Evolutionary conservation across 2,113 vertebrate species (phyloP).

Genomic region (Pelusios castaneus): DNA sequence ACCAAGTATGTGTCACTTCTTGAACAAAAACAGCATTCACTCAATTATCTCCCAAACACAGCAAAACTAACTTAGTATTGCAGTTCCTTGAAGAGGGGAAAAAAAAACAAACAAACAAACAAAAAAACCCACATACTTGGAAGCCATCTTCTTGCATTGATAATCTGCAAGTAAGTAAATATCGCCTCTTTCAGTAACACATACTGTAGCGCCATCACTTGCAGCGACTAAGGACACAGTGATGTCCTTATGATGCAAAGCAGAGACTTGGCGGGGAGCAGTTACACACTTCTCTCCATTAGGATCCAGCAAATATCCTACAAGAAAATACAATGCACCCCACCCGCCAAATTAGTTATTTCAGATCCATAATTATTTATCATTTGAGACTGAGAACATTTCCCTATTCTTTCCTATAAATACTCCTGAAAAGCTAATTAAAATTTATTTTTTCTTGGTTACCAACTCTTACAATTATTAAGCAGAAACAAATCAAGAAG

Average conservation of each 20-base stretch:
- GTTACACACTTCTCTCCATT: slow-evolving; percentile 93
- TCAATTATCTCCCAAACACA: not conserved
- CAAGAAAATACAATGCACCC: slow-evolving; percentile 45
- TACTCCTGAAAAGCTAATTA: not conserved
- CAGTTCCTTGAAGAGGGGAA: not conserved
- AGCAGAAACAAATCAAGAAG: not conserved
- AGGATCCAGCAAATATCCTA: slow-evolving; percentile 93
- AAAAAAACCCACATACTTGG: slow-evolving; percentile 92
- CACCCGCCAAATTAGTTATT: not conserved
- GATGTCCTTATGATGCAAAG: slow-evolving; percentile 91
- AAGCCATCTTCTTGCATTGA: slow-evolving; percentile 97
- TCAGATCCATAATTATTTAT: not conserved
- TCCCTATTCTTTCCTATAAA: not conserved
- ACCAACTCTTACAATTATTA: not conserved
- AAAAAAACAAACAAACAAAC: too few species aligned
- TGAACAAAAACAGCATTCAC: not conserved
- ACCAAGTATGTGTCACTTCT: not conserved
- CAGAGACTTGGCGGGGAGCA: slow-evolving; percentile 91
- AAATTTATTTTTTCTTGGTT: not conserved
- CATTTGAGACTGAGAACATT: not conserved
- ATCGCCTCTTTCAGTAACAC: slow-evolving; percentile 92
- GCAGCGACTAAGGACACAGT: slow-evolving; percentile 88
- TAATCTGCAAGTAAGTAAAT: slow-evolving; percentile 93
- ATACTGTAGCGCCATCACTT: slow-evolving; percentile 93
- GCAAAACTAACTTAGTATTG: not conserved